phyloP scores from a whole-genome alignment of 2,113 vertebrate genomes.

The Vireo altiloquus region DNA sequence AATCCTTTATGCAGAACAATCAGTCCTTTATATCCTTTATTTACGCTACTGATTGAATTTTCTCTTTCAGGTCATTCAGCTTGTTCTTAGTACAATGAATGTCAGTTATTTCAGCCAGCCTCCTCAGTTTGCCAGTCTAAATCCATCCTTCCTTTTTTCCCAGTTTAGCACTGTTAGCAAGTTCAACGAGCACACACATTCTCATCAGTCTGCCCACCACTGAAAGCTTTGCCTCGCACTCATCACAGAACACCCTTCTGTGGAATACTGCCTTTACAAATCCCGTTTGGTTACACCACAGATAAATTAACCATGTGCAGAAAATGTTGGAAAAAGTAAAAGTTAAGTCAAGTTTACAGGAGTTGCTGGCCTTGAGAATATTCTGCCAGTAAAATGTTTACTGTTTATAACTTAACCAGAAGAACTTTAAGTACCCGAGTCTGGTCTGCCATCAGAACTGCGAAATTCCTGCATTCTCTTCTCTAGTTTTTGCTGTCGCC shows the following conservation, averaged over 20 bases:
- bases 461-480: constrained; percentile 97
- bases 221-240: neutral
- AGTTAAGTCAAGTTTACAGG: neutral
- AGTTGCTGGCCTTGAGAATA: neutral
- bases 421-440: constrained; percentile 80
- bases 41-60: neutral
- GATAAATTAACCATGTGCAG: neutral
- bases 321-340: neutral
- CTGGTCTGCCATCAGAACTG: constrained; percentile 91
- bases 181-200: neutral
- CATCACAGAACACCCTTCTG: neutral
- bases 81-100: neutral
- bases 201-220: neutral
- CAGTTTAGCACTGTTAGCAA: neutral
- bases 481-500: constrained; percentile 93
- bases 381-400: neutral
- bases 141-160: neutral
- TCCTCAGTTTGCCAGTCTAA: neutral
- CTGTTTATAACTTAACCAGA: neutral
- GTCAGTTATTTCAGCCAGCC: neutral
- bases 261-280: neutral
- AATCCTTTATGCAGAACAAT: neutral
- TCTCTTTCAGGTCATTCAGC: neutral
- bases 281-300: neutral
- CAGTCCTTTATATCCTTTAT: neutral